Base-by-base conservation (phyloP, 2,797 vertebrate genomes). In the Falco rusticolus region DNA sequence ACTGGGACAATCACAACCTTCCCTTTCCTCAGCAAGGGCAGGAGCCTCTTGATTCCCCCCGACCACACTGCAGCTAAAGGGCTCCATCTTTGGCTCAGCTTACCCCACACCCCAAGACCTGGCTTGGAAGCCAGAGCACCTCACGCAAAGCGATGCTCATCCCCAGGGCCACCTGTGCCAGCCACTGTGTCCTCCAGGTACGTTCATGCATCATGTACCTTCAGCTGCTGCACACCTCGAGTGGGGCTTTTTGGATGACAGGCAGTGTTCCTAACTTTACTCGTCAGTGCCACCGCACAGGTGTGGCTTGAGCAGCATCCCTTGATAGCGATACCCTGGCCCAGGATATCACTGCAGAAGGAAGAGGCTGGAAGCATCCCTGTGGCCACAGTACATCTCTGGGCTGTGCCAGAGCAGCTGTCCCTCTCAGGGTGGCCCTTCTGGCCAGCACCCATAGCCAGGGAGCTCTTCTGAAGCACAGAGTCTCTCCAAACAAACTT, bases 371-470 rank as follows among this genome's bases (percentile, higher is more conserved):
- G 59, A 69, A 70, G 43, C 34, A 50, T 5, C 41, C n/a, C 63
- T 8, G 7, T 53, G 75, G 56, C 17, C 5, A 0, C 1, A 37
- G 16, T 0, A 0, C 1, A 2, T 18, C 34, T 80, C n/a, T 2
- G 1, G 1, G 6, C 19, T 6, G 15, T 9, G 47, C 53, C 71
- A 85, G 12, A 66, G 24, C 6, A 5, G 9, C 51, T 26, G 25
- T 4, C 24, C 6, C 48, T 61, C 82, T 47, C 68, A 50, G 24
- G 51, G 18, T 0, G 0, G 47, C 33, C 43, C 17, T 91, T 74
- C 72, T n/a, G 48, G 22, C 17, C 88, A n/a, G 25, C 43, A 65
- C 7, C 14, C 1, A 0, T 41, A 77, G 26, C 11, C 65, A 77
- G 15, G 31, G 15, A 78, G 64, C 41, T 85, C 43, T 26, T 87